Base-by-base conservation (phyloP, 2,888 invertebrate species). In the Amphimallon solstitiale region DNA sequence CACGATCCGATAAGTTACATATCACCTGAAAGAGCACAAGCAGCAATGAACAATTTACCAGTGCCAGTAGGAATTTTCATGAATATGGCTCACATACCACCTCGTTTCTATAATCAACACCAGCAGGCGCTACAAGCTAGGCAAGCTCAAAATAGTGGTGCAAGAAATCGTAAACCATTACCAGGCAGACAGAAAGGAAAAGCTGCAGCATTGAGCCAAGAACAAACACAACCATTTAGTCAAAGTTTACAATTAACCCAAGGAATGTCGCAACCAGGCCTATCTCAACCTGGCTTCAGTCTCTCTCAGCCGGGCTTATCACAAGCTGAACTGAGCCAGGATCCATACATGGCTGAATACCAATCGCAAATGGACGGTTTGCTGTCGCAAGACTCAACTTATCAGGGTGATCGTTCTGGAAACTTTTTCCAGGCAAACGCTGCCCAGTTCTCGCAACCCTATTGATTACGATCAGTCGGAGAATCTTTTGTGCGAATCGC, bases 1-100 rank as follows among this genome's bases (percentile, higher is more conserved):
- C 93, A 91, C 89, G 97, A 98, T 82, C 94, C 96, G 21, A 91
- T 97, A 70, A 93, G 95, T 59, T 97, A 94, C 83, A 97, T 97
- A 72, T 94, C 94, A 5, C 92, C 93, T 0, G 95, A 94, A 78
- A 86, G 92, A 17, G 90, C 90, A 0, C 90, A 91, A 67, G 89
- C 90, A 0, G 86, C 89, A 35, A 85, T 91, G 80, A 91, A 92
- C 67, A 92, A 92, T 73, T 87, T 97, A 71, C 96, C 97, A 0
- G 95, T 98, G 2, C 94, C 97, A 0, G 92, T 95, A 49, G 95
- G 96, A 43, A 96, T 97, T 93, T 92, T 95, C 74, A 92, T 96
- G 89, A 95, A 93, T 81, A 95, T 93, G 92, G 88, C 90, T 10
- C 90, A 90, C 74, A 88, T 92, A 63, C 90, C 91, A 29, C 91